Conservation (phyloP, 2,888 invertebrate species). For the Acholoe squamosa region DNA sequence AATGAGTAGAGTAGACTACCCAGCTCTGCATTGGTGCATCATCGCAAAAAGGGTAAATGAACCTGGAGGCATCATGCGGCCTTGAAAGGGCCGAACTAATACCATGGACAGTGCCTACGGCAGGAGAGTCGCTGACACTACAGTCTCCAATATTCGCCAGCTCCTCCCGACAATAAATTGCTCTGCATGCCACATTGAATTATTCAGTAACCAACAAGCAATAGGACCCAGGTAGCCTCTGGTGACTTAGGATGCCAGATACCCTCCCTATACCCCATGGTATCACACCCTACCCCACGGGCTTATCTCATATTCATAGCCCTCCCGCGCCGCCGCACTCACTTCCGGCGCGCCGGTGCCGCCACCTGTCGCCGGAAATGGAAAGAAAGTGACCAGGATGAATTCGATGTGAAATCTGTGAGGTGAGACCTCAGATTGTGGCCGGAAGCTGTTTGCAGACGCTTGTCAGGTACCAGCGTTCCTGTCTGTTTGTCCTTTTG, state of each 20-base stretch:
- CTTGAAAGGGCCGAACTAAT: too few relatives aligned
- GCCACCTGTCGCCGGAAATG: neutral
- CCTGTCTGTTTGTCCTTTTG: too few relatives aligned
- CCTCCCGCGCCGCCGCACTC: neutral
- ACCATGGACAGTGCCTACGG: neutral
- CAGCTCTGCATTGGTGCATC: too few relatives aligned
- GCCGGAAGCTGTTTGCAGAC: constrained; percentile 1
- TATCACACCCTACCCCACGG: neutral
- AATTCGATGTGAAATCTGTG: neutral
- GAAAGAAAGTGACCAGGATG: neutral
- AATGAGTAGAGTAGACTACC: too few relatives aligned
- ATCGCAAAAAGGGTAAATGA: too few relatives aligned
- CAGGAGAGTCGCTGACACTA: neutral
- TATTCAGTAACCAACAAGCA: constrained; percentile 4
- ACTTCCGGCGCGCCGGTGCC: neutral
- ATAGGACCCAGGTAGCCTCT: neutral
- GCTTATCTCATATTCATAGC: constrained; percentile 28
- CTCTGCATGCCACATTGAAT: constrained; percentile 24
- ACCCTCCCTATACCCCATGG: neutral
- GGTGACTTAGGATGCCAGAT: neutral
- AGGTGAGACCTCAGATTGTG: neutral
- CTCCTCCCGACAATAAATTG: neutral
- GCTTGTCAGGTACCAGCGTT: too few relatives aligned
- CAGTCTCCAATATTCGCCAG: neutral
- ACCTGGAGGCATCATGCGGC: too few relatives aligned